Conservation (phyloP, 2,113 vertebrate species). For the Chionomys nivalis region DNA sequence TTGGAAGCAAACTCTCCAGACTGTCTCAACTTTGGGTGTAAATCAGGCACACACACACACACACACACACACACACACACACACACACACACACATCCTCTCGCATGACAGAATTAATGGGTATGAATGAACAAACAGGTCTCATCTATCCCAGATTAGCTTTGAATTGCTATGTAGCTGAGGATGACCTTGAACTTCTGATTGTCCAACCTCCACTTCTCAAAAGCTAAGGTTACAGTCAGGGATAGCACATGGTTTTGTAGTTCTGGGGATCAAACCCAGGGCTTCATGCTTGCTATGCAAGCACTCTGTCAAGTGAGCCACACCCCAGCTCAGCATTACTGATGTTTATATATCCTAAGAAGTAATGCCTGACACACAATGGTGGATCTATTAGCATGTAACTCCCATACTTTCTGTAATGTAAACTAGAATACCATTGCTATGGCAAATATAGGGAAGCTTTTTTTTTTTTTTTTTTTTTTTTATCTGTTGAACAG, state of each 20-base stretch:
- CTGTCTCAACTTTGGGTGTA: not conserved
- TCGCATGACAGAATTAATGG: too few species aligned
- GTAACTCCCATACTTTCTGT: not conserved
- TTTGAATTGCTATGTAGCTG: not conserved
- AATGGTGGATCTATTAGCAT: not conserved
- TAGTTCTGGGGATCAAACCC: not conserved
- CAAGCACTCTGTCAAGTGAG: not conserved
- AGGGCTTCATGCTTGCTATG: not conserved
- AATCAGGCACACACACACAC: not conserved
- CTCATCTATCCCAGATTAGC: not conserved
- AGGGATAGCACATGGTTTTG: not conserved
- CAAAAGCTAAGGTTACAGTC: not conserved
- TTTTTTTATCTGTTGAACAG: constrained; percentile 38
- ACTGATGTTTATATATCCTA: not conserved
- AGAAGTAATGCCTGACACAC: not conserved
- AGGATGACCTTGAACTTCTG: not conserved
- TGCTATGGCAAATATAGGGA: not conserved
- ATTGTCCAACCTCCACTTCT: not conserved
- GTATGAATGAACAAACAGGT: not conserved
- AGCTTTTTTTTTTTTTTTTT: constrained; percentile 50
- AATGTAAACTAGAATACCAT: constrained; percentile 10
- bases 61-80: not conserved
- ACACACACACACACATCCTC: not conserved
- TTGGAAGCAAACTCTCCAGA: not conserved
- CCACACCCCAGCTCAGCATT: not conserved